Evolutionary conservation across 2,888 invertebrate genomes (phyloP).

Genomic region (Dolichopus griseipennis): DNA sequence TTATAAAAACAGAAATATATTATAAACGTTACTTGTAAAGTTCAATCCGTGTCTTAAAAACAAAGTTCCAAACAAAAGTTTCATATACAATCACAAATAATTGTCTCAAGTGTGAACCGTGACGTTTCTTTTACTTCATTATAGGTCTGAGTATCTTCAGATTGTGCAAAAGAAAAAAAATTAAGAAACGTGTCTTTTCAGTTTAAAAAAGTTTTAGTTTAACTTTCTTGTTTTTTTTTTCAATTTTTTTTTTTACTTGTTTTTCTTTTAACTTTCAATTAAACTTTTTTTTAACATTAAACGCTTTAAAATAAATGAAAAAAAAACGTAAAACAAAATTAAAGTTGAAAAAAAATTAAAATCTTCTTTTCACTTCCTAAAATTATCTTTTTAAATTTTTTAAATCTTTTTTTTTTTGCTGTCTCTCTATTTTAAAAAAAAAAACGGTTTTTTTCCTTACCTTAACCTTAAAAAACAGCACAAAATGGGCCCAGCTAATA

Average conservation of each 20-base stretch:
- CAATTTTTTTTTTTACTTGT: background rate
- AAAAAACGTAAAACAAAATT: background rate
- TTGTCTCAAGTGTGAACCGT: background rate
- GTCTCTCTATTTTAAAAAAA: background rate
- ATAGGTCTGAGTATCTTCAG: too few relatives aligned
- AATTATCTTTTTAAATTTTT: background rate
- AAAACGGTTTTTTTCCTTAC: too few relatives aligned
- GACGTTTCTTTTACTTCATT: background rate
- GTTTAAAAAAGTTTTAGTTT: background rate
- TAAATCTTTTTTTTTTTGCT: background rate
- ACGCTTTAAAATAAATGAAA: background rate
- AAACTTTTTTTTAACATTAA: background rate
- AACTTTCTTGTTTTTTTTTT: background rate
- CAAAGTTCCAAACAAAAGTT: too few relatives aligned
- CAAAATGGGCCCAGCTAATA: background rate
- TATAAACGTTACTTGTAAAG: too few relatives aligned
- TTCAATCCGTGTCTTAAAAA: too few relatives aligned
- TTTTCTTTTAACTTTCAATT: background rate
- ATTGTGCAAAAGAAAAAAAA: too few relatives aligned
- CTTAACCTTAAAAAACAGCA: background rate
- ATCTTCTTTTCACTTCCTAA: background rate
- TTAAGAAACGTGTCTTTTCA: background rate
- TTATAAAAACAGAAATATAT: too few relatives aligned
- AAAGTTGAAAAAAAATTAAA: background rate
- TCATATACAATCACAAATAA: too few relatives aligned